Base-by-base conservation (phyloP, 2,888 invertebrate species). In the Diarsia brunnea region DNA sequence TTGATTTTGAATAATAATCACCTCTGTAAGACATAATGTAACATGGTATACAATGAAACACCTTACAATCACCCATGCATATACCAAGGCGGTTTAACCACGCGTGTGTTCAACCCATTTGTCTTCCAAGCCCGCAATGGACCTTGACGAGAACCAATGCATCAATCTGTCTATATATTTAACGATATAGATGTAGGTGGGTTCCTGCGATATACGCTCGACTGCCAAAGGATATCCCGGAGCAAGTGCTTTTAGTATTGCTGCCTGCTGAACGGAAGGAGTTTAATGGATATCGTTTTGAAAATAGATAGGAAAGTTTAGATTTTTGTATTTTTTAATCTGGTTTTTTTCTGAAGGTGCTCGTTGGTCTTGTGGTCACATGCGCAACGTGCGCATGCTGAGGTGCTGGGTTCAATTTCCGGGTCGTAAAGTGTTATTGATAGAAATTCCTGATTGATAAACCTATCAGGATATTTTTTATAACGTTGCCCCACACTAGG, bases 141-240 rank as follows among this genome's bases (percentile, higher is more conserved):
- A 88, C 83, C 91, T 79, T 90, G 90, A 91, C 91, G 90, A 89
- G 76, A 87, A 68, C 67, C 88, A 67, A 91, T 91, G 89, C 87
- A 91, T 91, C 91, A 91, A 84, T 76, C 74, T 78, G 53, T 70
- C 43, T 45, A 73, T 74, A 53, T 66, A 43, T 61, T 10, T 31
- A 53, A 55, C 38, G 58, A 75, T 72, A 53, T 69, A 45, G 66
- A 12, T 27, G 49, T 67, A 31, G 55, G 53, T 58, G 24, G 21
- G 71, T 68, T 73, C n/a, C 45, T 61, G 45, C 38, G 58, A 27
- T 58, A 45, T 38, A 75, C 51, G 81, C 69, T 81, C 21, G n/a
- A 66, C 45, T 67, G n/a, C n/a, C 14, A 24, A 21, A 70, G 81
- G 81, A 81, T 70, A 77, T 82, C 81, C 81, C 63, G 78, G 11